phyloP scores from a whole-genome alignment of 2,797 vertebrate genomes.

The Naso thynnoides region DNA sequence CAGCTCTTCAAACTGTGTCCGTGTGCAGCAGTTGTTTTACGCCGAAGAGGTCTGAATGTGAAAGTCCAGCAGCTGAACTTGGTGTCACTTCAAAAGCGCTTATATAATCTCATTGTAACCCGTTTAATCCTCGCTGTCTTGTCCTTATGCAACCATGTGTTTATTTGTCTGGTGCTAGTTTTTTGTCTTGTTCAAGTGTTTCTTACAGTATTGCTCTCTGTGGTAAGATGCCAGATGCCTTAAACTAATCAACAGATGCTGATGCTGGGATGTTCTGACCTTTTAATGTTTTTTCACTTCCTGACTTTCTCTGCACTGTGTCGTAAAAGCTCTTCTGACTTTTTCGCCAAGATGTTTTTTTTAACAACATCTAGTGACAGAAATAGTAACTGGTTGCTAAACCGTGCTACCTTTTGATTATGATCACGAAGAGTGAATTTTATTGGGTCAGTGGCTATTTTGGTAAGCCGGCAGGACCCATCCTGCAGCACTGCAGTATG shows the following conservation, averaged over 20 bases:
- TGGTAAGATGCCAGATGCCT: no score
- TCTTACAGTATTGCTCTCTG: background rate
- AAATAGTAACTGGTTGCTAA: conserved; percentile 19
- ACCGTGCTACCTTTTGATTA: conserved; percentile 9
- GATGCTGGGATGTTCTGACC: background rate
- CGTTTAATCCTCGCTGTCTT: conserved; percentile 16
- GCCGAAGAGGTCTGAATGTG: conserved; percentile 9
- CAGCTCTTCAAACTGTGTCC: background rate
- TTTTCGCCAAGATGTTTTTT: background rate
- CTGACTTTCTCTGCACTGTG: background rate
- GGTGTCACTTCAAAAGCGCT: conserved; percentile 18
- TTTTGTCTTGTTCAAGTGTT: background rate
- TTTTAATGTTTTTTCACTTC: background rate
- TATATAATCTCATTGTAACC: conserved; percentile 29
- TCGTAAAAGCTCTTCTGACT: background rate
- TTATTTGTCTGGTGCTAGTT: background rate
- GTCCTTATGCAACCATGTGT: conserved; percentile 37
- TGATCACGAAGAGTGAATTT: conserved; percentile 48
- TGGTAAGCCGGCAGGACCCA: conserved; percentile 71
- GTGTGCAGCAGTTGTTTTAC: background rate
- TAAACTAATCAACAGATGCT: background rate
- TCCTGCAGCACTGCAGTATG: conserved; percentile 85
- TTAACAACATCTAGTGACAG: background rate
- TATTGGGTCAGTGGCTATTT: conserved; percentile 75
- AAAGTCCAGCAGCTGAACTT: conserved; percentile 13